These are phyloP conservation scores for Anoura caudifer DNA, from an alignment of 2,113 vertebrate species.

Conservation along the genomic window DNA sequence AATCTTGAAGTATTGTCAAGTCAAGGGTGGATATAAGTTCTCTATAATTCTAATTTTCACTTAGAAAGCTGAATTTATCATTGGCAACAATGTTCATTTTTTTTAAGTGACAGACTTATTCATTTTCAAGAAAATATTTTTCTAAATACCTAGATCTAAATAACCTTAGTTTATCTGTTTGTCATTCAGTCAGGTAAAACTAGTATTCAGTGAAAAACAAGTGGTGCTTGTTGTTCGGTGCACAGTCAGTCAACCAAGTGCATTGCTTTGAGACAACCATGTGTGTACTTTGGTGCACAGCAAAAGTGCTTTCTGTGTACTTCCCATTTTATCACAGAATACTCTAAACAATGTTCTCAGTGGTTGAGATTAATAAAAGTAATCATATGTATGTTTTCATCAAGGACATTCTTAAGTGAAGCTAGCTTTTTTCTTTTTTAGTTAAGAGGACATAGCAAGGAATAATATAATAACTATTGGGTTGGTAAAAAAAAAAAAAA, in stretches of 20 bases:
- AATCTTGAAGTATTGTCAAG: neutral
- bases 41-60: neutral
- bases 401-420: constrained; percentile 14
- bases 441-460: neutral
- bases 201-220: neutral
- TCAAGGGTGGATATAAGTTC: neutral
- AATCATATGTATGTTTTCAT: constrained; percentile 13
- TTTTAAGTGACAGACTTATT: neutral
- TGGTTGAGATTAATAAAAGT: neutral
- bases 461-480: neutral
- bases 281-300: neutral
- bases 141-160: neutral
- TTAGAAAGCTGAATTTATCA: constrained; percentile 37
- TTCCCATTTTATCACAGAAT: neutral
- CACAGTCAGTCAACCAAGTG: neutral
- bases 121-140: constrained; percentile 11
- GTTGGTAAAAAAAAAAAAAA: no score
- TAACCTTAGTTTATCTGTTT: constrained; percentile 8
- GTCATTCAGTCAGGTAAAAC: constrained; percentile 10
- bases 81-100: neutral
- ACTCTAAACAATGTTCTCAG: neutral
- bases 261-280: neutral
- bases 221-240: neutral
- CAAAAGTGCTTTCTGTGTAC: neutral
- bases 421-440: neutral